phyloP scores from a whole-genome alignment of 2,797 vertebrate species.

The Alosa sapidissima region DNA sequence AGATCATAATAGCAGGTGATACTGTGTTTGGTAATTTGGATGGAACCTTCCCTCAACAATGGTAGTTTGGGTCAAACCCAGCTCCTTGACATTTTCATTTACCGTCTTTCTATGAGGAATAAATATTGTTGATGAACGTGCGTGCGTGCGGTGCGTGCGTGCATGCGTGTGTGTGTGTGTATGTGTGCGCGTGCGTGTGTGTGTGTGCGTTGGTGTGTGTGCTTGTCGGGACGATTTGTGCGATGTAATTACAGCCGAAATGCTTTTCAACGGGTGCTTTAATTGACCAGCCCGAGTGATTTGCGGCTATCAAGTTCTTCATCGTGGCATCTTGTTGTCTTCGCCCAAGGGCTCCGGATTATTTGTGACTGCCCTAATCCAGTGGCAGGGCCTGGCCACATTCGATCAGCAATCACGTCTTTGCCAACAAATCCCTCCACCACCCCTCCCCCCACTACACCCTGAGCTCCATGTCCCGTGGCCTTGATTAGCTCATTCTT shows the following conservation, averaged over 20 bases:
- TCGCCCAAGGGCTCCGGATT: constrained; percentile 63
- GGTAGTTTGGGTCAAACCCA: not conserved
- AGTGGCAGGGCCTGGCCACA: constrained; percentile 49
- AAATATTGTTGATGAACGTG: constrained; percentile 57
- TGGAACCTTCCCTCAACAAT: not conserved
- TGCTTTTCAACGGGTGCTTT: constrained; percentile 69
- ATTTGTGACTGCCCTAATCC: constrained; percentile 67
- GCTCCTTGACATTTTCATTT: not conserved
- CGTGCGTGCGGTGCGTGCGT: constrained; percentile 36
- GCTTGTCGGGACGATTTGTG: constrained; percentile 67
- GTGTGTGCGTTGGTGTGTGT: constrained; percentile 36
- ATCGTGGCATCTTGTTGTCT: constrained; percentile 55
- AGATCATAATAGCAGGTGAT: not conserved
- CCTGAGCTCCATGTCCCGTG: constrained; percentile 17
- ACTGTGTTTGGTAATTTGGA: not conserved
- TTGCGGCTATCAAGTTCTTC: constrained; percentile 61
- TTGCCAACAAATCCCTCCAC: constrained; percentile 16
- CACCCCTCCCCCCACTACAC: constrained; percentile 10
- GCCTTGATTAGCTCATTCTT: constrained; percentile 27
- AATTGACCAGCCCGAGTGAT: constrained; percentile 71
- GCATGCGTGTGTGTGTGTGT: constrained; percentile 33
- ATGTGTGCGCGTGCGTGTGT: not conserved
- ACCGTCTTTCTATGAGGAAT: constrained; percentile 59
- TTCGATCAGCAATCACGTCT: constrained; percentile 55
- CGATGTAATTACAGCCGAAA: constrained; percentile 72